Base-by-base conservation (phyloP, 1,140 invertebrate genomes). In the Drosophila hydei region DNA sequence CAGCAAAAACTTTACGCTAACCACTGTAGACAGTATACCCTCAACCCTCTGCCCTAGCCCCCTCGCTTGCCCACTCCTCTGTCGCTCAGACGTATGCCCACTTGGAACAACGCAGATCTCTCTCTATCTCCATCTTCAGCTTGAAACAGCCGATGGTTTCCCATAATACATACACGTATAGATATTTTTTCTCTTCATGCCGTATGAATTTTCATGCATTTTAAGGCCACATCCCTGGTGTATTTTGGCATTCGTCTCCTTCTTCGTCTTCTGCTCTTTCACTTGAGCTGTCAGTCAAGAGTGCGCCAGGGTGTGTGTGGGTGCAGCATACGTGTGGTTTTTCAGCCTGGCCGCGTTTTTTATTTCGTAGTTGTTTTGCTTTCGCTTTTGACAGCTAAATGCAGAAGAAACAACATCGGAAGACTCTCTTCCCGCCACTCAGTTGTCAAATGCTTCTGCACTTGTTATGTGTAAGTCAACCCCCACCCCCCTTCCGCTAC, bases 361-460 rank as follows among this genome's bases (percentile, higher is more conserved):
- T 51, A 42, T 58, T n/a, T 65, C 61, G 62, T 77, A 65, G 69
- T 61, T 80, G 51, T 69, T 72, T 67, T 72, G 77, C 73, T 76
- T 87, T 87, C 61, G 65, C 68, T 78, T 87, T 78, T 87, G 81
- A 87, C 81, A 87, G 81, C 83, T 87, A 87, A 87, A 87, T 87
- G 81, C 83, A 87, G 69, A 63, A 58, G 56, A 63, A 68, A 70
- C 54, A 27, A 60, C 55, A 64, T 55, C 55, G 43, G 25, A 52
- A 70, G 54, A 56, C 47, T 56, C 43, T 40, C 68, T 51, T 62
- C 50, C 64, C 68, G 62, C 81, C 74, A 70, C 61, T 80, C 64
- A 87, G 71, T 81, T 87, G 81, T 87, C 81, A 87, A 87, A 88
- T 87, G 63, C 59, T 79, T 52, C 81, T 80, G 75, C 75, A 75